Evolutionary conservation across 2,888 invertebrate species (phyloP).

Genomic region (Antheraea assamensis): DNA sequence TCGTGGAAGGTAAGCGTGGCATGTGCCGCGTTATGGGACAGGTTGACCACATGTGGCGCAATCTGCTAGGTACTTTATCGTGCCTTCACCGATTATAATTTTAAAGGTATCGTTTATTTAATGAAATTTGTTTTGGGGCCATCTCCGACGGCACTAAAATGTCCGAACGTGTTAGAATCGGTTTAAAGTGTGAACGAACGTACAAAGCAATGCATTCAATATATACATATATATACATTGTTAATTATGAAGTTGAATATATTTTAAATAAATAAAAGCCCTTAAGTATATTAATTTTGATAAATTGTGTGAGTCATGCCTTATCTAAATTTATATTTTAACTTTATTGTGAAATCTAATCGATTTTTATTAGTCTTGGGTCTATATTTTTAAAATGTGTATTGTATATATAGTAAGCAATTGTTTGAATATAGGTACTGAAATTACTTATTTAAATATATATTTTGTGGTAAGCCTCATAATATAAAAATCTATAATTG

Average conservation of each 20-base stretch:
- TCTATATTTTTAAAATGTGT: not conserved
- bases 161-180: constrained; percentile 31
- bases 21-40: constrained; percentile 80
- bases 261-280: constrained; percentile 2
- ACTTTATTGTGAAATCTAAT: not conserved
- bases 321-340: not conserved
- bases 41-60: constrained; percentile 81
- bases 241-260: constrained; percentile 35
- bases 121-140: constrained; percentile 61
- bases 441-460: not conserved
- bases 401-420: not conserved
- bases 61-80: constrained; percentile 73
- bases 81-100: constrained; percentile 67
- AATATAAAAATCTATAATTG: too few relatives aligned
- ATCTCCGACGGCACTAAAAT: constrained; percentile 34
- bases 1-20: constrained; percentile 75
- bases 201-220: not conserved
- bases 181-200: constrained; percentile 19
- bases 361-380: not conserved
- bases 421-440: too few relatives aligned
- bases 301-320: not conserved
- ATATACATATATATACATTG: too few relatives aligned
- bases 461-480: too few relatives aligned
- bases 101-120: constrained; percentile 63
- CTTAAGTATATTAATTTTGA: not conserved